Conservation (phyloP, 2,113 vertebrate species). For the Muntiacus reevesi region DNA sequence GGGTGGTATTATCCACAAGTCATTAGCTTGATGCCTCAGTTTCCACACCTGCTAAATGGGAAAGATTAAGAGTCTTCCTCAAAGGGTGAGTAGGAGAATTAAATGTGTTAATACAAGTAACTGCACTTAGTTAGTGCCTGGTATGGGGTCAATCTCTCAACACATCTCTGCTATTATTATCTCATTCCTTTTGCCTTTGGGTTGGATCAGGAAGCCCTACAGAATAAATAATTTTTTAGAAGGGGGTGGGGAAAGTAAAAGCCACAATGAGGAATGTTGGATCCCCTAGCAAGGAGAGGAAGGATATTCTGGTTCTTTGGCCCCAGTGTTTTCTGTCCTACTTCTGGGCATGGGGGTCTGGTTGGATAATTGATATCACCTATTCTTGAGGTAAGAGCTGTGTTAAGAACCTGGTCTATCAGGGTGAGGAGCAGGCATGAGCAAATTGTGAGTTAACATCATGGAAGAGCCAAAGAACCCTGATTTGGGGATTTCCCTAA, state of each 20-base stretch:
- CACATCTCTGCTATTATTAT: background rate
- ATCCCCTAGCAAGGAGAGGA: background rate
- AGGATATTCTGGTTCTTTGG: background rate
- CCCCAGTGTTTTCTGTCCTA: background rate
- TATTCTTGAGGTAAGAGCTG: background rate
- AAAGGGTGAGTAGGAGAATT: background rate
- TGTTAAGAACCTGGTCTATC: background rate
- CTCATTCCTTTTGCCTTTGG: background rate
- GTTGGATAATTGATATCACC: background rate
- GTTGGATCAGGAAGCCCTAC: background rate
- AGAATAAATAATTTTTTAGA: background rate
- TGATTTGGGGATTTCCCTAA: background rate
- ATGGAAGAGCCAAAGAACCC: background rate
- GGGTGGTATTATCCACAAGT: background rate
- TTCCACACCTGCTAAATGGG: background rate
- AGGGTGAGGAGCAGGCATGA: background rate
- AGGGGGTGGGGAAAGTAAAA: background rate
- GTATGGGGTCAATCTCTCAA: background rate
- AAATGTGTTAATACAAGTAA: background rate
- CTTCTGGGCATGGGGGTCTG: background rate
- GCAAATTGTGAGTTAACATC: background rate
- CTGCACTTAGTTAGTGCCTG: background rate
- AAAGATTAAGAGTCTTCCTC: background rate
- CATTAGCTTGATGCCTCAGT: background rate
- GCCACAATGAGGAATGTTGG: background rate